Base-by-base conservation (phyloP, 2,797 vertebrate genomes). In the Acipenser transmontanus region DNA sequence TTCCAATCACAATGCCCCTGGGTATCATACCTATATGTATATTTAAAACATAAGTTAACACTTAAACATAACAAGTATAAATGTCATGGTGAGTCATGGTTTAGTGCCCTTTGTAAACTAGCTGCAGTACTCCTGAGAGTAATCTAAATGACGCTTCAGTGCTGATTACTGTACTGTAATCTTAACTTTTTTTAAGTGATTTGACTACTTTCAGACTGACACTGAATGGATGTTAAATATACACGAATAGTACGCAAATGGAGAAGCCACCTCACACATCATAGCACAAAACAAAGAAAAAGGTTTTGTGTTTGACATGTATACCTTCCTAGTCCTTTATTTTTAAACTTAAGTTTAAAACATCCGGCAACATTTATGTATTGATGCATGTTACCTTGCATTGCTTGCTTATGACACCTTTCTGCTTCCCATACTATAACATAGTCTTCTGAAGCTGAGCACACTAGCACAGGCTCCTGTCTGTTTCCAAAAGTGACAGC, bases 391-490 rank as follows among this genome's bases (percentile, higher is more conserved):
- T 75, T 70, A 89, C 88, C 88, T 12, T 84, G 71, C 50, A 68
- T 74, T 60, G 66, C 73, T 77, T 76, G 85, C 71, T 61, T 80
- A 64, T 78, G 77, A 70, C 87, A 90, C 14, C 49, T 49, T 47
- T 83, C 76, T 72, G 90, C 69, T 73, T 90, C 80, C 89, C 88
- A 91, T 14, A 85, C 66, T 34, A 91, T 90, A 54, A 91, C 34
- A 52, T 91, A 90, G 70, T 90, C 87, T 64, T 79, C 72, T 70
- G 88, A 88, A 61, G 88, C 84, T 54, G 88, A 90, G 66, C 87
- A 91, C 49, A 90, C 82, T 7, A 85, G 60, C 50, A 80, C 63
- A 56, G 82, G 81, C 6, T 51, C 62, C 63, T 63, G 79, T 51
- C 59, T 50, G 59, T 68, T 80, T 4, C 87, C 84, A 82, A 91